Percentiles rank a stretch among this genome's conserved stretches.
Evolutionary conservation across 2,888 invertebrate species (phyloP).

Genomic region (Diogma glabrata): DNA sequence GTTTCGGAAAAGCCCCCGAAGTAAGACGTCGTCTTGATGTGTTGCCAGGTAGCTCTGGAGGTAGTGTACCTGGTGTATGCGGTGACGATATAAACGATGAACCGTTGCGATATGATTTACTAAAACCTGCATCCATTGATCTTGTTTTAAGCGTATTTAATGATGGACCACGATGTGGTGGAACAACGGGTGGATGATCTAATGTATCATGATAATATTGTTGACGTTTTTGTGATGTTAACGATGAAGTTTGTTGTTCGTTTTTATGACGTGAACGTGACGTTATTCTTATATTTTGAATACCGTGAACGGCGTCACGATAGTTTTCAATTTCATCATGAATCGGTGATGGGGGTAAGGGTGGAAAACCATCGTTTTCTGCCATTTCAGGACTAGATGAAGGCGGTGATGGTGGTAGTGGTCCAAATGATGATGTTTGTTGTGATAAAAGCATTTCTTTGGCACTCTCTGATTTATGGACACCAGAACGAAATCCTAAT

Average conservation of each 20-base stretch:
- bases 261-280: constrained; percentile 21
- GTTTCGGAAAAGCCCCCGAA: constrained; percentile 36
- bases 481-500: constrained; percentile 42
- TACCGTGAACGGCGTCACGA: constrained; percentile 18
- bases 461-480: constrained; percentile 63
- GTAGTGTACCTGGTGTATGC: constrained; percentile 53
- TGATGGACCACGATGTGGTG: constrained; percentile 56
- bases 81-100: constrained; percentile 34
- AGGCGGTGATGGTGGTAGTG: constrained; percentile 36
- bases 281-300: constrained; percentile 17
- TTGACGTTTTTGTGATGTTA: no score
- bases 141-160: constrained; percentile 66
- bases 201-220: constrained; percentile 14
- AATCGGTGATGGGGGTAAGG: constrained; percentile 68
- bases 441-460: constrained; percentile 49
- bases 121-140: constrained; percentile 74
- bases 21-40: constrained; percentile 35
- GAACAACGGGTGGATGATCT: constrained; percentile 52
- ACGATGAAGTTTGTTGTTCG: no score
- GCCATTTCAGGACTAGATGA: constrained; percentile 25
- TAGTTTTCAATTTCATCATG: constrained; percentile 39
- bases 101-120: constrained; percentile 40
- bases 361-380: constrained; percentile 49
- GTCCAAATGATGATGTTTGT: constrained; percentile 30
- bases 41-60: constrained; percentile 51